phyloP scores from a whole-genome alignment of 2,888 invertebrate species.

The Molanna angustata region DNA sequence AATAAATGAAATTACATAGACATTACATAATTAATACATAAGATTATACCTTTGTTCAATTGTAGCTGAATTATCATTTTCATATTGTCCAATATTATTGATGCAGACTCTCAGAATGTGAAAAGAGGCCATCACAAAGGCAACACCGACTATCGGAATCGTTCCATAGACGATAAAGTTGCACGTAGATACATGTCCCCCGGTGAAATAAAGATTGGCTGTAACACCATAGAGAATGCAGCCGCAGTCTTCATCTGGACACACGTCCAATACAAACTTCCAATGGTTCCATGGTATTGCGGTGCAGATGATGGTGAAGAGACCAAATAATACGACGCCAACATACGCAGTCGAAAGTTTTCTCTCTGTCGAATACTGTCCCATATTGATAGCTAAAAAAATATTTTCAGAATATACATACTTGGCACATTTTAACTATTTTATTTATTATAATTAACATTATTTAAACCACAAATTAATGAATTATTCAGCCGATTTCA shows the following conservation, averaged over 20 bases:
- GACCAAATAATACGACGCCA: conserved; percentile 40
- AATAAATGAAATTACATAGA: too few species aligned
- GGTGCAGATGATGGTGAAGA: conserved; percentile 48
- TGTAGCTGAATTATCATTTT: conserved; percentile 47
- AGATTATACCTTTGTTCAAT: conserved; percentile 52
- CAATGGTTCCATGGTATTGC: conserved; percentile 69
- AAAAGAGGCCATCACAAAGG: conserved; percentile 61
- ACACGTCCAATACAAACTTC: conserved; percentile 64
- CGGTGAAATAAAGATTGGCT: conserved; percentile 61
- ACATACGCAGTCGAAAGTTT: conserved; percentile 46
- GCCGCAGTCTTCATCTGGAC: conserved; percentile 63
- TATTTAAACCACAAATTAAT: too few species aligned
- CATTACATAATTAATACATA: too few species aligned
- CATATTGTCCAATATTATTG: conserved; percentile 55
- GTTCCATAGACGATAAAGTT: conserved; percentile 67
- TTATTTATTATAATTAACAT: too few species aligned
- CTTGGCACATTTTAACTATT: too few species aligned
- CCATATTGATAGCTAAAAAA: conserved; percentile 13
- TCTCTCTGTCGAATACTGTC: conserved; percentile 48
- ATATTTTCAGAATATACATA: too few species aligned
- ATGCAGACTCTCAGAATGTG: conserved; percentile 69
- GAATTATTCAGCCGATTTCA: too few species aligned
- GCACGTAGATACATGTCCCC: conserved; percentile 64
- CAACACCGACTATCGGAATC: conserved; percentile 60
- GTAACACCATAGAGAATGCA: conserved; percentile 65